phyloP scores from a whole-genome alignment of 2,797 vertebrate genomes.

The Naso thynnoides region DNA sequence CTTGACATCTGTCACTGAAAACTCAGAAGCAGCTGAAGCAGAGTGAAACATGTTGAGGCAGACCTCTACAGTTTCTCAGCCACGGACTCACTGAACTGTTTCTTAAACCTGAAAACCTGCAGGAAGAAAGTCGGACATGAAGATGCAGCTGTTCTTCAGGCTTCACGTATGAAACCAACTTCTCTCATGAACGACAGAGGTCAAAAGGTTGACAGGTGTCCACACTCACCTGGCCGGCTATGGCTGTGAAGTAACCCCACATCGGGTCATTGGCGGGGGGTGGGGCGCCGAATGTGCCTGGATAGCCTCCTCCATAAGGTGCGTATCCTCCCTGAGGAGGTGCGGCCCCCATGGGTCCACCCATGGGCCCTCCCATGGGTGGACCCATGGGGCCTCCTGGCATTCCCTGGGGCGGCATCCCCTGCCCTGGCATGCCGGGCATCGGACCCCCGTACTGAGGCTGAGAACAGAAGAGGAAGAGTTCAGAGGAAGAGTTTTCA shows the following conservation, averaged over 20 bases:
- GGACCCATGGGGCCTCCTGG: slow-evolving; percentile 75
- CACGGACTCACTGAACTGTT: background rate
- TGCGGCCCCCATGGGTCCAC: slow-evolving; percentile 66
- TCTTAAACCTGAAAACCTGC: background rate
- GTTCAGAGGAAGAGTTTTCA: no score
- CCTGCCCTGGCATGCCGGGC: slow-evolving; percentile 82
- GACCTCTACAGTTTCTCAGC: background rate
- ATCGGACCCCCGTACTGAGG: slow-evolving; percentile 86
- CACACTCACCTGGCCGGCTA: slow-evolving; percentile 88
- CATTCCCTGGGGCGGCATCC: slow-evolving; percentile 85
- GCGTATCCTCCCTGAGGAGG: slow-evolving; percentile 72
- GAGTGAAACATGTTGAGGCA: background rate
- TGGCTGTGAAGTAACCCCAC: slow-evolving; percentile 89
- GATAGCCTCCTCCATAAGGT: slow-evolving; percentile 78
- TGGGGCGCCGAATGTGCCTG: slow-evolving; percentile 75
- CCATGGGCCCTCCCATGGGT: slow-evolving; percentile 52
- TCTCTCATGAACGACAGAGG: background rate
- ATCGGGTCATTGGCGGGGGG: slow-evolving; percentile 82
- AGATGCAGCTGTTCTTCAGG: background rate
- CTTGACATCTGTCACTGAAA: background rate
- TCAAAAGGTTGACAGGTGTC: background rate
- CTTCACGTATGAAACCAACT: background rate
- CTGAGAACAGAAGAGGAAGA: background rate
- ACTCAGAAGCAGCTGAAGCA: background rate
- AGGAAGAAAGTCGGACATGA: background rate